Conservation (phyloP, 64 coral and sea anemone species). For the Catalaphyllia jardinei region DNA sequence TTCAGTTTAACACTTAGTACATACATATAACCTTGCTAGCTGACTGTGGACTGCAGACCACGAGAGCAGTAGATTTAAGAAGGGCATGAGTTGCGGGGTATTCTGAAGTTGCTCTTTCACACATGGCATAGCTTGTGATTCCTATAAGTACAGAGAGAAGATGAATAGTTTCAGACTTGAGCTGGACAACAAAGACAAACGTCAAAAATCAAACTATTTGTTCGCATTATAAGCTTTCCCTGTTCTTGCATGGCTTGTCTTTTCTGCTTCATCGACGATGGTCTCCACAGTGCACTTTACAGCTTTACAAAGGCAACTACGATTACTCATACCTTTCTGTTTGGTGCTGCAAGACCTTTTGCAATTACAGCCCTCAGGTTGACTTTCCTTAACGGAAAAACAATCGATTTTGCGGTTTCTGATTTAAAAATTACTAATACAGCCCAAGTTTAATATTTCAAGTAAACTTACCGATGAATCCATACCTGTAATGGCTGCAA, state of each 20-base stretch:
- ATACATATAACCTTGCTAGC: too few relatives aligned
- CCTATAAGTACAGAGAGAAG: background rate
- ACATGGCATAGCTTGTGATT: background rate
- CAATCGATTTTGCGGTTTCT: background rate
- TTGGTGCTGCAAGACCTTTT: constrained; percentile 39
- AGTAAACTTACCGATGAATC: background rate
- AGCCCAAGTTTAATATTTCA: background rate
- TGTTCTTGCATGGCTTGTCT: constrained; percentile 41
- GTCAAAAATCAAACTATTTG: background rate
- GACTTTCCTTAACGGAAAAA: background rate
- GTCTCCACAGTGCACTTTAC: background rate
- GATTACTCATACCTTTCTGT: constrained; percentile 20
- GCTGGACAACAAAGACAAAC: too few relatives aligned
- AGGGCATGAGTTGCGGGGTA: too few relatives aligned
- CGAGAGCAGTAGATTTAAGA: too few relatives aligned
- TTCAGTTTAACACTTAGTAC: too few relatives aligned
- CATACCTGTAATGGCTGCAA: background rate
- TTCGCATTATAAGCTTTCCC: constrained; percentile 1
- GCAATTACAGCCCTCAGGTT: constrained; percentile 1
- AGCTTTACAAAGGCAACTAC: constrained; percentile 46
- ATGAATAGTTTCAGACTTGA: background rate
- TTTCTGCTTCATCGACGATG: constrained; percentile 20
- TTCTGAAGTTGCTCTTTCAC: too few relatives aligned
- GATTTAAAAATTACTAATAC: too few relatives aligned
- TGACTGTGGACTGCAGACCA: too few relatives aligned